Evolutionary conservation across 2,113 vertebrate species (phyloP), one percentile per base, ranked within the genome.

Genomic region (Rhinoptilus africanus): DNA sequence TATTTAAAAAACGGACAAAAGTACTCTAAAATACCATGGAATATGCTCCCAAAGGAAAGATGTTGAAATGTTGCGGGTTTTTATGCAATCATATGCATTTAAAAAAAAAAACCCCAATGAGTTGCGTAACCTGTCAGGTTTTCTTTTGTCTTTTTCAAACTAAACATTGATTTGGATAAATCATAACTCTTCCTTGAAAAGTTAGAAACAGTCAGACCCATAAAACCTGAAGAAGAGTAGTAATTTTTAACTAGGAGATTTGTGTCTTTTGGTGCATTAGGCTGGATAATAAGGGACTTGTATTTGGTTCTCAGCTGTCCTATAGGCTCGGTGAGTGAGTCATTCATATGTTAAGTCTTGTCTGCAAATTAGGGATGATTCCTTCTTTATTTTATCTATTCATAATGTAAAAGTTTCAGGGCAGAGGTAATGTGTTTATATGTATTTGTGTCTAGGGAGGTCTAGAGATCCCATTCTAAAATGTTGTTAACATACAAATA

Each of bases 1-100:
- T 80, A 77, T 84, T 95, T 80, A 9, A 71, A 77, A 79, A 85
- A 24, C n/a, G 66, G 45, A 68, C 41, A 86, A 62, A 92, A 83
- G 76, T 77, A 22, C 47, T 67, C n/a, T 74, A 77, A 96, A 88
- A 59, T 88, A 56, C 45, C 23, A 37, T 54, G 37, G 82, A 63
- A 41, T 90, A 18, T 77, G 16, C 16, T 90, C 32, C 54, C 68
- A 73, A 54, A 80, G 72, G 78, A 92, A 77, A 26, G 14, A 45
- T 76, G 57, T 82, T 76, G 88, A 94, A 96, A 88, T 88, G 12
- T 3, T 66, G 57, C 39, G 22, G 2, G 0, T 4, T 45, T 89
- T 93, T 60, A n/a, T 35, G 75, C 75, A 96, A 66, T 67, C 28
- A 5, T 71, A 72, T 9, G n/a, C 53, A 35, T 76, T 89, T 72